Evolutionary conservation across 2,797 vertebrate genomes (phyloP).

Genomic region (Paramormyrops hopkinsi): DNA sequence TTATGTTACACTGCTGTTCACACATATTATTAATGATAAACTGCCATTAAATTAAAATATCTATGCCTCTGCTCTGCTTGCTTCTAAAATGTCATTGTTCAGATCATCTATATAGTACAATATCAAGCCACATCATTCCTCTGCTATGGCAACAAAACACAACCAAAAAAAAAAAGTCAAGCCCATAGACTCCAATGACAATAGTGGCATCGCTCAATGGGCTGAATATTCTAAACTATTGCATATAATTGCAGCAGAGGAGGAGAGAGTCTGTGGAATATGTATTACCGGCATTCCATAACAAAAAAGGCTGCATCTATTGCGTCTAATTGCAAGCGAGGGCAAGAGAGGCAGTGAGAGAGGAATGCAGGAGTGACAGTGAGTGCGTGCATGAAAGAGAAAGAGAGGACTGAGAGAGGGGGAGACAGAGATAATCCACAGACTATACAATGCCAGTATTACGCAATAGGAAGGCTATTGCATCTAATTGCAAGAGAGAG

Average conservation of each 20-base stretch:
- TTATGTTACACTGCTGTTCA: neutral
- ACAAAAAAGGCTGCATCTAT: slow-evolving; percentile 5
- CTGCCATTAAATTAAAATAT: neutral
- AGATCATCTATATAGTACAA: slow-evolving; percentile 4
- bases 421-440: slow-evolving; percentile 6
- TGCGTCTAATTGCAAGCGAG: slow-evolving; percentile 9
- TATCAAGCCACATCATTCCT: neutral
- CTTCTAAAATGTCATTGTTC: neutral
- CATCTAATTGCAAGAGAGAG: slow-evolving; percentile 16
- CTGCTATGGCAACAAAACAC: neutral
- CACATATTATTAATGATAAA: neutral
- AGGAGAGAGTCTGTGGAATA: neutral
- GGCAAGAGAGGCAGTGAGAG: neutral
- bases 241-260: neutral
- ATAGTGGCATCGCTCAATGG: neutral
- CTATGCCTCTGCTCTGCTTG: neutral
- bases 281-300: neutral
- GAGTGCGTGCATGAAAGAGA: neutral
- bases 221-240: neutral
- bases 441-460: neutral
- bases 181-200: neutral
- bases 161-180: neutral
- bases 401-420: neutral
- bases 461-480: neutral
- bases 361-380: neutral